Percentiles rank a stretch among this genome's conserved stretches.
Conservation (phyloP, 1,140 invertebrate species). For the Drosophila nebulosa region DNA sequence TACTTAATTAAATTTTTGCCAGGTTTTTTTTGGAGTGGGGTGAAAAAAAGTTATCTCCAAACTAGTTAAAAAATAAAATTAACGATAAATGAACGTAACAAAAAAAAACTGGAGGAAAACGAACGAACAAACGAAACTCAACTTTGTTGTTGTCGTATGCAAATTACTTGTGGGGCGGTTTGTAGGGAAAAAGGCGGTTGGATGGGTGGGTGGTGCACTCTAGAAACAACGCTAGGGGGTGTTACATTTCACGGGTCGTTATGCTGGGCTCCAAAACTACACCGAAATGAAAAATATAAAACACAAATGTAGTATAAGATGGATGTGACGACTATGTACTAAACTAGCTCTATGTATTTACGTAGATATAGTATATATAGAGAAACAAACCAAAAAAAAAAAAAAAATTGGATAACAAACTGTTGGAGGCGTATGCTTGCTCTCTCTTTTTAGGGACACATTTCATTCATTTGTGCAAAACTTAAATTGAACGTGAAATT, state of each 20-base stretch:
- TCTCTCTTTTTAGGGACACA: slow-evolving; percentile 44
- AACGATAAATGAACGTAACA: slow-evolving; percentile 24
- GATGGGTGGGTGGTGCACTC: slow-evolving; percentile 35
- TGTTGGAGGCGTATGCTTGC: slow-evolving; percentile 15
- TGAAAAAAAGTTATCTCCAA: slow-evolving; percentile 36
- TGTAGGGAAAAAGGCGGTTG: neutral
- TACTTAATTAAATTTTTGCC: slow-evolving; percentile 54
- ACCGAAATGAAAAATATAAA: slow-evolving; percentile 23
- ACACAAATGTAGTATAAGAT: neutral
- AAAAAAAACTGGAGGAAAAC: slow-evolving; percentile 11
- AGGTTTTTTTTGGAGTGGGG: slow-evolving; percentile 7
- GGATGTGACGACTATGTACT: neutral
- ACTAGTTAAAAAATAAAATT: slow-evolving; percentile 41
- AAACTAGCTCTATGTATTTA: neutral
- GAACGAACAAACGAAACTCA: slow-evolving; percentile 36
- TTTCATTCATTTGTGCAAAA: slow-evolving; percentile 68
- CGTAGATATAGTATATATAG: no score
- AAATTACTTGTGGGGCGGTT: slow-evolving; percentile 62
- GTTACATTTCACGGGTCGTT: slow-evolving; percentile 58
- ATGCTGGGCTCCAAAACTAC: slow-evolving; percentile 48
- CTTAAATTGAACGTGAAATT: slow-evolving; percentile 75
- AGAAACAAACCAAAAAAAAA: neutral
- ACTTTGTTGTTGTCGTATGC: slow-evolving; percentile 55
- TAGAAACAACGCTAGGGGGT: slow-evolving; percentile 53
- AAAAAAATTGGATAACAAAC: neutral